Percentiles rank a stretch among this genome's conserved stretches.
These are phyloP conservation scores for Alsophila aescularia DNA, from an alignment of 2,888 invertebrate genomes.

Conservation along the genomic window DNA sequence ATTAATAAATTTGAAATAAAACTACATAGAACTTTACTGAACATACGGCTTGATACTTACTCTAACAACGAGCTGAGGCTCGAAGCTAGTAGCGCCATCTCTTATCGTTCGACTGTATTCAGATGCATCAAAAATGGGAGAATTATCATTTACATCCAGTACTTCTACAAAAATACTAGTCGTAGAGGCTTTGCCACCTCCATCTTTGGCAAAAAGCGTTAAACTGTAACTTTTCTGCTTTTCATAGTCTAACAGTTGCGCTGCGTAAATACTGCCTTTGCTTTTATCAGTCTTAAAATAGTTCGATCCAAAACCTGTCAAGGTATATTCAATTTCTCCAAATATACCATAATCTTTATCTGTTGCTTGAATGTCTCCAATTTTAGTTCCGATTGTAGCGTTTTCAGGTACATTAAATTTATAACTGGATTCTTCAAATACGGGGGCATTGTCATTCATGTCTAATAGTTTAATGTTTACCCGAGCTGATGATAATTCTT, in stretches of 20 bases:
- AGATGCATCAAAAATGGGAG: conserved; percentile 87
- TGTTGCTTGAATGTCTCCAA: conserved; percentile 87
- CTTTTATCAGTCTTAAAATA: conserved; percentile 88
- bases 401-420: conserved; percentile 88
- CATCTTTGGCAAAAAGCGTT: conserved; percentile 91
- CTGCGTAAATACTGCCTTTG: conserved; percentile 88
- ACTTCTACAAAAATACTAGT: conserved; percentile 89
- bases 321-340: conserved; percentile 88
- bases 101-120: conserved; percentile 91
- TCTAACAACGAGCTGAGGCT: conserved; percentile 91
- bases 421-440: conserved; percentile 86
- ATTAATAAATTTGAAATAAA: too few species aligned
- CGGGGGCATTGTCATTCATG: conserved; percentile 91
- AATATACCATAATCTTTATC: conserved; percentile 90
- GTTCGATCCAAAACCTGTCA: conserved; percentile 92
- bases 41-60: too few species aligned
- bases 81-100: conserved; percentile 90
- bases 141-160: conserved; percentile 90
- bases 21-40: too few species aligned
- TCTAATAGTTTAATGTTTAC: conserved; percentile 88
- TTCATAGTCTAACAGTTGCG: conserved; percentile 89
- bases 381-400: conserved; percentile 83
- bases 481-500: conserved; percentile 84
- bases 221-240: conserved; percentile 91
- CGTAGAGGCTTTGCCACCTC: conserved; percentile 89